Base-by-base conservation (phyloP, 2,113 vertebrate species). In the Gopherus evgoodei region DNA sequence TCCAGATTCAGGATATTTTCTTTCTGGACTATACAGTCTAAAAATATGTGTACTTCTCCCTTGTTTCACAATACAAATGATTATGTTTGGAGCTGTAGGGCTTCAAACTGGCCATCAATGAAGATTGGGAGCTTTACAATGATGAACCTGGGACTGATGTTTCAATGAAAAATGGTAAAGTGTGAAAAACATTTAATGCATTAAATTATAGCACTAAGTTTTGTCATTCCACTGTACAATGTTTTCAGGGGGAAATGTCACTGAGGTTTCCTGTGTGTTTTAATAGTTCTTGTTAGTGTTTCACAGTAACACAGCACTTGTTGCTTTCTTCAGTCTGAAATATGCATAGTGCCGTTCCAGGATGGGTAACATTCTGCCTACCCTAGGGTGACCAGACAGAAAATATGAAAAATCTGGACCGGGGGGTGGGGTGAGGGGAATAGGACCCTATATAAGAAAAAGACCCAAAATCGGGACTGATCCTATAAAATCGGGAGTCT, bases 221-320 rank as follows among this genome's bases (percentile, higher is more conserved):
- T 14, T 90, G 53, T 93, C 85, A 27, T 25, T 87, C 82, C 90
- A 75, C 27, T 90, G 50, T 29, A 22, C 2, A 19, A 11, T 11
- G 14, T 27, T 72, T 76, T 57, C 83, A 79, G 6, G 2, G 14
- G 54, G 76, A 86, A 10, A 42, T 0, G 22, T 22, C 24, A 84
- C 17, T 86, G 75, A 27, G 52, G 29, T 12, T 54, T 81, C 31
- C 14, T 5, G 22, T 75, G 50, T 52, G 75, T 2, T 90, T 91
- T 91, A n/a, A 50, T 72, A 38, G 84, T 57, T 25, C 42, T 44
- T 8, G 1, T 0, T 19, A 27, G 21, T 76, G 25, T 59, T 25
- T 88, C 62, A 29, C 47, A 62, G 42, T 0, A 0, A 49, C 2
- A 44, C 0, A 6, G 83, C 13, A 78, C 75, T 0, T 0, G 35